Base-by-base conservation (phyloP, 64 coral and sea anemone genomes). In the Stichodactyla mertensii region DNA sequence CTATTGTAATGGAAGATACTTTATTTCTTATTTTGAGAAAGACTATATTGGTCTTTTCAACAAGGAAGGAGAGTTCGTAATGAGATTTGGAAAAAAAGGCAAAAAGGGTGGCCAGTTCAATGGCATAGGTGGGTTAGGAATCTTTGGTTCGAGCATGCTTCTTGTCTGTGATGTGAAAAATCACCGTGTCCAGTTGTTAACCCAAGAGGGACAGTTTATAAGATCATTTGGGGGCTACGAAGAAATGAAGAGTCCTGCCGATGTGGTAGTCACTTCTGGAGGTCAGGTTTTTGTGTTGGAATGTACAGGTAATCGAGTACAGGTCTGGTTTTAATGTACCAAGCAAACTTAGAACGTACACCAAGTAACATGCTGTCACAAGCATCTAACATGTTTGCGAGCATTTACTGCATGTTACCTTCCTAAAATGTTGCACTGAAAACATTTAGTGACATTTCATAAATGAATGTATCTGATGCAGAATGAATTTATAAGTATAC, bases 101-200 rank as follows among this genome's bases (percentile, higher is more conserved):
- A 52, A 6, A 10, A 58, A 80, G 36, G 52, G 53, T 14, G 89
- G 61, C 6, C 71, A 79, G 55, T 77, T 90, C 6, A 60, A 51
- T 45, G 61, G n/a, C 2, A 26, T 83, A 18, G 14, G 56, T 51
- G 89, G 89, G 0, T 71, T 90, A 12, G 89, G 9, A 2, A 24
- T 90, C 6, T 83, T 78, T 55, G 77, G 83, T 19, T 61, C 53
- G 12, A 78, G 86, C 27, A 86, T 78, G 55, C 28, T 90, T 19
- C 69, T 90, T 11, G 83, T 90, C 61, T 90, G 89, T 15, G 89
- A 90, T 55, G 85, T 16, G 27, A 56, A 90, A 2, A 77, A 14
- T 45, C 19, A 77, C 19, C 89, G 89, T 24, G 31, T 90, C 18
- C 83, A 90, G 57, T 55, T 90, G 23, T 85, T 77, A 16, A 90